These are phyloP conservation scores for Chrysodeixis includens DNA, from an alignment of 2,888 invertebrate species.

Conservation along the genomic window DNA sequence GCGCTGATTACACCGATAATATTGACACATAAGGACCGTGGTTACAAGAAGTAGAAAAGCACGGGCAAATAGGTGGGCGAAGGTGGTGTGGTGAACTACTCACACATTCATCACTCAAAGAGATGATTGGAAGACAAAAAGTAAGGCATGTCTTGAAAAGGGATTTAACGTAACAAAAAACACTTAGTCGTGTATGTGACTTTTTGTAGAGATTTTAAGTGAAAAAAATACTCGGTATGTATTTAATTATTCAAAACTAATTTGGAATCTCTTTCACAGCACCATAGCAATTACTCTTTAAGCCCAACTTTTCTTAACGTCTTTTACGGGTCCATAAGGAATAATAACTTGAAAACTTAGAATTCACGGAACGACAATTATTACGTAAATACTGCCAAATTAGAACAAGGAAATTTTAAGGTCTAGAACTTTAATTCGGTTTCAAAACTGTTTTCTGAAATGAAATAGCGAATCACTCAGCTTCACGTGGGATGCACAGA, in stretches of 20 bases:
- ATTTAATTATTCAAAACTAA: slow-evolving; percentile 1
- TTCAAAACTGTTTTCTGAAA: not conserved
- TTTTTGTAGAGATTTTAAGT: not conserved
- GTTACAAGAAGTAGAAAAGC: too few species aligned
- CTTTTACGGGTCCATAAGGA: not conserved
- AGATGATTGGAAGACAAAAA: too few species aligned
- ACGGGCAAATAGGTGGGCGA: too few species aligned
- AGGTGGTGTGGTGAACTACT: too few species aligned
- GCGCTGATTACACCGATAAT: too few species aligned
- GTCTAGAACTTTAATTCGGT: not conserved
- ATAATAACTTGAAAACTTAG: not conserved
- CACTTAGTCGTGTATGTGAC: too few species aligned
- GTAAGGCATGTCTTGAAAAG: too few species aligned
- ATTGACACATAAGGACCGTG: too few species aligned
- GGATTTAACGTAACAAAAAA: too few species aligned
- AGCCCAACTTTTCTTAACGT: not conserved
- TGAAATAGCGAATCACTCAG: not conserved
- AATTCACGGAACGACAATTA: not conserved
- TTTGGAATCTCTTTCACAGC: not conserved
- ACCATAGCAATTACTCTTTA: not conserved
- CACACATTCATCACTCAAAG: too few species aligned
- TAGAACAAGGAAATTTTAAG: not conserved
- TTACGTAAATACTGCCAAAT: not conserved
- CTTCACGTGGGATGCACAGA: too few species aligned
- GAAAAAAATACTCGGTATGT: not conserved